Evolutionary conservation across 2,797 vertebrate species (phyloP).

Genomic region (Phoeniculus purpureus): DNA sequence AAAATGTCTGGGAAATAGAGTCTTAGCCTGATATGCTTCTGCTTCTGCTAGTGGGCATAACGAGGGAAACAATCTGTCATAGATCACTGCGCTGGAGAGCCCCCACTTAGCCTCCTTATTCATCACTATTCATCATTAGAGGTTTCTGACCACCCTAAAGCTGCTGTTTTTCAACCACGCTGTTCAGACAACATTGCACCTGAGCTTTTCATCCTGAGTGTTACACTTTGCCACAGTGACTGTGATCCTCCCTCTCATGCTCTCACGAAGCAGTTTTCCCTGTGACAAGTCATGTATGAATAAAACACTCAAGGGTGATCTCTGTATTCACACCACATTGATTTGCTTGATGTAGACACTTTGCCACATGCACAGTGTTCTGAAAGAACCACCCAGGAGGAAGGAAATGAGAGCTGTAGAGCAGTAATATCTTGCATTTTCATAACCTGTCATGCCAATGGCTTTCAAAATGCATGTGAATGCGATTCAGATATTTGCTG

Average conservation of each 20-base stretch:
- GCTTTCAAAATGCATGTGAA: not conserved
- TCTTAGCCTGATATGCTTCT: not conserved
- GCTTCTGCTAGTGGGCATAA: not conserved
- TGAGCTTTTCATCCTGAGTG: not conserved
- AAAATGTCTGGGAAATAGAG: not conserved
- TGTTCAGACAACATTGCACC: not conserved
- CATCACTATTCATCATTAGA: not conserved
- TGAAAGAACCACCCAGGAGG: not conserved
- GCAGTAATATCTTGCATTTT: not conserved
- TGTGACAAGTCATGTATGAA: not conserved
- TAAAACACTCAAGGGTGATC: not conserved
- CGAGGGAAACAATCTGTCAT: not conserved
- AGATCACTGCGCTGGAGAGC: not conserved
- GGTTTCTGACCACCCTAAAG: not conserved
- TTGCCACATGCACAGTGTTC: not conserved
- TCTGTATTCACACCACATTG: not conserved
- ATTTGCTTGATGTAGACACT: not conserved
- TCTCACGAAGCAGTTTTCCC: not conserved
- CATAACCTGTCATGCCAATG: not conserved
- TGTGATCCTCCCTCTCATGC: not conserved
- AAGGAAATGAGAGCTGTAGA: not conserved
- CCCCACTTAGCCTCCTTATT: not conserved
- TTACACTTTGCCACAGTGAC: not conserved
- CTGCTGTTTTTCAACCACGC: not conserved
- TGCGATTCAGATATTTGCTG: not conserved